Evolutionary conservation across 2,888 invertebrate genomes (phyloP).

Genomic region (Coecobrya sp.): DNA sequence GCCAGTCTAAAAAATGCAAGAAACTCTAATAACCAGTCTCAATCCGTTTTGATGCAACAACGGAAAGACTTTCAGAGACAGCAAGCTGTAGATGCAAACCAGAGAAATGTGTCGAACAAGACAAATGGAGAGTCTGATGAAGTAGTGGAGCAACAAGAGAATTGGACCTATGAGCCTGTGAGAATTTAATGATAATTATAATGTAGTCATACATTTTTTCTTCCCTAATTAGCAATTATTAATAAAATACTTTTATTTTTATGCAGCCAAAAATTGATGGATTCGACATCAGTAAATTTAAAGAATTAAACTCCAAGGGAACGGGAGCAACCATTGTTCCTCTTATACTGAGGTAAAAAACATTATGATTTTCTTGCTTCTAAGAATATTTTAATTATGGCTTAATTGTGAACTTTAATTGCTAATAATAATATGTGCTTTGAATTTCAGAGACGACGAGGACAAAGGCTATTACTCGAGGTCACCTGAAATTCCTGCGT

Average conservation of each 20-base stretch:
- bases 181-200: too few relatives aligned
- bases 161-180: slow-evolving; percentile 77
- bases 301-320: slow-evolving; percentile 73
- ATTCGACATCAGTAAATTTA: slow-evolving; percentile 79
- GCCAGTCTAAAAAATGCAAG: slow-evolving; percentile 15
- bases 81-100: neutral
- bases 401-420: neutral
- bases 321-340: slow-evolving; percentile 41
- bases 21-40: slow-evolving; percentile 13
- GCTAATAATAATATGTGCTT: neutral
- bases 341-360: slow-evolving; percentile 49
- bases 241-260: neutral
- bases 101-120: neutral
- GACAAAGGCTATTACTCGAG: slow-evolving; percentile 72
- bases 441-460: slow-evolving; percentile 60
- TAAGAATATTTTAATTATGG: neutral
- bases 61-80: slow-evolving; percentile 59
- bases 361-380: too few relatives aligned
- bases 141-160: neutral
- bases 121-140: neutral
- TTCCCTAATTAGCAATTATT: too few relatives aligned
- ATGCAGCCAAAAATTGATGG: slow-evolving; percentile 81
- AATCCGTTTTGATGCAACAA: slow-evolving; percentile 74
- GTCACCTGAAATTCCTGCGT: slow-evolving; percentile 76
- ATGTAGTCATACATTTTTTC: too few relatives aligned